These are phyloP conservation scores for Amblyjoppa proteus DNA, from an alignment of 2,888 invertebrate species.

Conservation along the genomic window DNA sequence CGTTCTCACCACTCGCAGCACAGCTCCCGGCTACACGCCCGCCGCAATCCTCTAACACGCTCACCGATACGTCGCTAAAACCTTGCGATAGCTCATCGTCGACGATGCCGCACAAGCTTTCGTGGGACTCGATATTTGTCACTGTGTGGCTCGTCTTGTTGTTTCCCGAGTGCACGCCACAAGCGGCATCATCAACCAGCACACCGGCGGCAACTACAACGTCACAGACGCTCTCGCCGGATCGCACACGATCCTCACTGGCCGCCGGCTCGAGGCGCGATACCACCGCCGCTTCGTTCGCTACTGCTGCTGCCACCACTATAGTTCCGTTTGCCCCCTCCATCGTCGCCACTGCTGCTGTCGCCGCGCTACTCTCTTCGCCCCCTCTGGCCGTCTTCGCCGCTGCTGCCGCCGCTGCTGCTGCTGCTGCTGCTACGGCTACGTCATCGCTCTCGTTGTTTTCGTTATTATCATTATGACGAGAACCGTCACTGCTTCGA, in stretches of 20 bases:
- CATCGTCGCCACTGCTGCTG: constrained; percentile 6
- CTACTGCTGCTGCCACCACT: constrained; percentile 42
- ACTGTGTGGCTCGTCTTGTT: constrained; percentile 17
- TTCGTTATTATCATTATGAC: constrained; percentile 64
- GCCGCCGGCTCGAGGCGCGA: constrained; percentile 70
- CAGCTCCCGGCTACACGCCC: constrained; percentile 28
- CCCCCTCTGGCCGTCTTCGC: neutral
- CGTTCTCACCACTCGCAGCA: constrained; percentile 43
- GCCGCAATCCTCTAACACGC: constrained; percentile 31
- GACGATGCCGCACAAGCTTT: constrained; percentile 28
- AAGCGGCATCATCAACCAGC: constrained; percentile 40
- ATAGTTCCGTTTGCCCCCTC: constrained; percentile 1
- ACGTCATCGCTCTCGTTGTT: constrained; percentile 63
- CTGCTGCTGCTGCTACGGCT: constrained; percentile 33
- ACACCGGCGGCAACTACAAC: constrained; percentile 46
- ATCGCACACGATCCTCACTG: constrained; percentile 61
- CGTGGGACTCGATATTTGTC: constrained; percentile 36
- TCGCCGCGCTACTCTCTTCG: neutral
- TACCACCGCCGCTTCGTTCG: constrained; percentile 56
- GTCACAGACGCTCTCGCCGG: constrained; percentile 39
- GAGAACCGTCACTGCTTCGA: constrained; percentile 58
- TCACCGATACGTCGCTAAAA: constrained; percentile 13
- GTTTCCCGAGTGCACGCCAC: constrained; percentile 17
- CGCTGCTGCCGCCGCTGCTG: neutral
- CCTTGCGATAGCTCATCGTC: constrained; percentile 2